Evolutionary conservation across 2,888 invertebrate species (phyloP), one percentile per base, ranked within the genome.

Genomic region (Biston stratarius): DNA sequence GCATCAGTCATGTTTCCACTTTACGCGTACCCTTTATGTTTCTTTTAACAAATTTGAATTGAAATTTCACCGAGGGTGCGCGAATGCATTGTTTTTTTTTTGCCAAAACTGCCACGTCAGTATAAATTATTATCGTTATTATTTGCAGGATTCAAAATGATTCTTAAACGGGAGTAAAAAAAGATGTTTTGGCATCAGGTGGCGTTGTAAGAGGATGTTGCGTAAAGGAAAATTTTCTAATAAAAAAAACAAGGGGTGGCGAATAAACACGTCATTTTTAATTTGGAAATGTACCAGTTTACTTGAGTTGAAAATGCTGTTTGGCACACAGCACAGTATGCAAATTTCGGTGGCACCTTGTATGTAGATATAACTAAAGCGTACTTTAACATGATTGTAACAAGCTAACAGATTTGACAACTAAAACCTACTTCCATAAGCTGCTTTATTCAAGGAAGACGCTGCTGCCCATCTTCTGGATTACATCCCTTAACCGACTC

Each of bases 61-160:
- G 63, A 72, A 74, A 65, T 68, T 73, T 73, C 53, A 65, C 65
- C 36, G 61, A 70, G 73, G 70, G 75, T 71, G 74, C 65, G 63
- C 59, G 44, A 47, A 67, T 73, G 68, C 63, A 67, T 70, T 74
- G 66, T 64, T 68, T 47, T 68, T n/a, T 68, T 61, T 69, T 69
- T 58, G 56, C 57, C 70, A 64, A 63, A 67, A 67, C 52, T 57
- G 70, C 61, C 42, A 34, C 61, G 49, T 65, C 70, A 63, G 63
- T 44, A 42, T 49, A 48, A 62, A 56, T 55, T 63, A 63, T 67
- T 67, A 60, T 63, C 57, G 52, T 62, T 12, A 45, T 34, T 53
- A 58, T 67, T 58, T 59, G 38, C 48, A 45, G 52, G 42, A 45
- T 69, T 61, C 53, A 55, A 58, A 58, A 68, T 61, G 7, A 59